Evolutionary conservation across 2,888 invertebrate species (phyloP), one percentile per base, ranked within the genome.

Genomic region (Trilocha varians): DNA sequence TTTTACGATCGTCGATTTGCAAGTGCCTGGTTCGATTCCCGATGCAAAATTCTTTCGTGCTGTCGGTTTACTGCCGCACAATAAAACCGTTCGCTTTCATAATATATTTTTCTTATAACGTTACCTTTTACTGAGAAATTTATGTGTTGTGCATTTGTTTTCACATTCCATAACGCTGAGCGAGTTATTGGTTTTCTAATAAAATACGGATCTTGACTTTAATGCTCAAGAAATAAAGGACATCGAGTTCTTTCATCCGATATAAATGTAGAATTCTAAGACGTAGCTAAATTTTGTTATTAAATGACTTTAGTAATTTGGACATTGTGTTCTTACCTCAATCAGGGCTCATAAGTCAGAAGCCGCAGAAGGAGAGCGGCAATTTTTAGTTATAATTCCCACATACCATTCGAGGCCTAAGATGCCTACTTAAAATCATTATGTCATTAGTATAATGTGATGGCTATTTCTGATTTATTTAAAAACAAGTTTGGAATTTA

Each of bases 1-100:
- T 65, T 80, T 79, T 79, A 80, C 79, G 79, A 78, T 65, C 65
- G 64, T 70, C 69, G 70, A 73, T 71, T 77, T 77, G 68, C 68
- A 69, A 72, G 70, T 70, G 68, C 69, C 69, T 65, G 62, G 65
- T 76, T 73, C 71, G 73, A 76, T 75, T 72, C 68, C 59, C 56
- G 63, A 76, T 72, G 71, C 71, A 80, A 78, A 77, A 25, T 25
- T 25, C 25, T 25, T 25, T 25, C 25, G 25, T 76, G 62, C 67
- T 55, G 58, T 50, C 65, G 64, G 70, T 74, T 74, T 74, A 78
- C 65, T 67, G 64, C 69, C 63, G 57, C 63, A 69, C 70, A 67
- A 61, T 78, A 75, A 78, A 76, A 74, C 65, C 62, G 59, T 57
- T 54, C 60, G 66, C 62, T 64, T 73, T 69, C 68, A 76, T 75